Conservation (phyloP, 2,113 vertebrate genomes). For the Brevimyrus niger region DNA sequence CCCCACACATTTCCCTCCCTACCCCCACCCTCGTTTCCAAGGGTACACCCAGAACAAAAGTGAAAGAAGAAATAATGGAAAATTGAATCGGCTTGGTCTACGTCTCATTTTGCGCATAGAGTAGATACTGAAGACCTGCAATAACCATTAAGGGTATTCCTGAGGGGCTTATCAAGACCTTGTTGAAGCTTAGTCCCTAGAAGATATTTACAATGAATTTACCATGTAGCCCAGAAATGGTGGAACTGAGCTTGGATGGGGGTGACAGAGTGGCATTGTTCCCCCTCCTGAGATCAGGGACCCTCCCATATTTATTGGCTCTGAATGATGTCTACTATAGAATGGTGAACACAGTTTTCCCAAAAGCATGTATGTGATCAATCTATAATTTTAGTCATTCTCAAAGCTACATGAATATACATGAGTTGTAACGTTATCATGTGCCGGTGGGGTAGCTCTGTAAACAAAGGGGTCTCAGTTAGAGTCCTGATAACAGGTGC, state of each 20-base stretch:
- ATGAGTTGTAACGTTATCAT: not conserved
- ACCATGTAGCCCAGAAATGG: not conserved
- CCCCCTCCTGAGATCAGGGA: not conserved
- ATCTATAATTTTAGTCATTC: not conserved
- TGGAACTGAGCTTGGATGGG: not conserved
- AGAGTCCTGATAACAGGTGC: not conserved
- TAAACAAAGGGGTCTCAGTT: not conserved
- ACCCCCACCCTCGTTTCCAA: not conserved
- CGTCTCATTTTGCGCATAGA: not conserved
- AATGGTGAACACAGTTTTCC: not conserved
- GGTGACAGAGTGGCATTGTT: not conserved
- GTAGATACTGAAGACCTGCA: not conserved
- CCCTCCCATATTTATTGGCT: not conserved
- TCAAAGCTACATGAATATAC: not conserved
- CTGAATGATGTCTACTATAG: not conserved
- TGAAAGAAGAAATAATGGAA: not conserved
- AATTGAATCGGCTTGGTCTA: not conserved
- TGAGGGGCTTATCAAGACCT: not conserved
- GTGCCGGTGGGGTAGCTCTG: not conserved
- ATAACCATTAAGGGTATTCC: not conserved
- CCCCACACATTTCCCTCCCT: not conserved
- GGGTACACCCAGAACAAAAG: not conserved
- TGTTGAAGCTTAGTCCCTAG: not conserved
- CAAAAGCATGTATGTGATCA: not conserved
- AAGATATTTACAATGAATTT: not conserved